These are phyloP conservation scores for Himalopsyche kuldschensis DNA, from an alignment of 2,888 invertebrate genomes.

Conservation along the genomic window DNA sequence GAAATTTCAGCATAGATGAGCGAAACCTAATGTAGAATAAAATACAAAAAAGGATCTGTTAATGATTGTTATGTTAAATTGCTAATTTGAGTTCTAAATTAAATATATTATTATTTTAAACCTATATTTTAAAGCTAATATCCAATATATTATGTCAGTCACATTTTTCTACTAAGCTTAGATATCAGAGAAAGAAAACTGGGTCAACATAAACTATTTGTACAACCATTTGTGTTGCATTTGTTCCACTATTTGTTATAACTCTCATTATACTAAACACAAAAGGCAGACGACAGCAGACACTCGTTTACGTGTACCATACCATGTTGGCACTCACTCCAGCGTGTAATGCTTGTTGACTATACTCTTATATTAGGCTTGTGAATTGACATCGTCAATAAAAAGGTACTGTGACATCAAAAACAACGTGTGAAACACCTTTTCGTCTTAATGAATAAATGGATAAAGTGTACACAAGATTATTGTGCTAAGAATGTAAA, in stretches of 20 bases:
- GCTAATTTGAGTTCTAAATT: too few species aligned
- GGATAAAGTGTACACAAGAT: neutral
- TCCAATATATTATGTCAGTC: too few species aligned
- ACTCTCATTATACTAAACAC: neutral
- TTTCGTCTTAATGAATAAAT: neutral
- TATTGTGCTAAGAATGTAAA: too few species aligned
- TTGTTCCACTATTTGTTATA: neutral
- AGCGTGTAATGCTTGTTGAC: neutral
- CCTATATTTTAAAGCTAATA: too few species aligned
- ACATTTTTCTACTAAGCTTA: too few species aligned
- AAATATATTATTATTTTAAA: too few species aligned
- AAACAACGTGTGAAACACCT: neutral
- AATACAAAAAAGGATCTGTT: too few species aligned
- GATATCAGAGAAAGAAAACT: too few species aligned
- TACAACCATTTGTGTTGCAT: neutral
- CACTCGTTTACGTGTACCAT: neutral
- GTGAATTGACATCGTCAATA: neutral
- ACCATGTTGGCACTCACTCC: neutral
- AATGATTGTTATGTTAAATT: too few species aligned
- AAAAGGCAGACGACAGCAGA: neutral
- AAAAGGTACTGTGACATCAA: neutral
- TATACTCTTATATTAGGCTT: neutral
- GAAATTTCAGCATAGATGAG: too few species aligned
- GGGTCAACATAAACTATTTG: too few species aligned
- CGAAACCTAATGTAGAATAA: too few species aligned